Conservation (phyloP, 2,113 vertebrate genomes). For the Actenoides lindsayi region DNA sequence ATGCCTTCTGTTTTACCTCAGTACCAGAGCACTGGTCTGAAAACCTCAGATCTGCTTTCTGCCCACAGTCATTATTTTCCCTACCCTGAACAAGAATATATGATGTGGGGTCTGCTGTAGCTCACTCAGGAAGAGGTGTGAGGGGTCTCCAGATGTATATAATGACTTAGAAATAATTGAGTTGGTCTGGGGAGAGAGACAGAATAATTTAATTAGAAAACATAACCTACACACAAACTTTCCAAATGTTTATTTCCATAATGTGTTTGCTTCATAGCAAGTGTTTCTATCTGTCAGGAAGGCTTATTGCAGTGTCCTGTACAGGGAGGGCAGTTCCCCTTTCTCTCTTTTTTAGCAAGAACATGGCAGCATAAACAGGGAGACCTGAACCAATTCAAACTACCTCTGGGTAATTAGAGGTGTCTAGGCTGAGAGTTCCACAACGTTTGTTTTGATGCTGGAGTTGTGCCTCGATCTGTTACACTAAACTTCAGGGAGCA, state of each 20-base stretch:
- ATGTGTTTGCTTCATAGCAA: not conserved
- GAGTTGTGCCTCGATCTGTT: not conserved
- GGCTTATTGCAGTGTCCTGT: not conserved
- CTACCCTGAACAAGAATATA: not conserved
- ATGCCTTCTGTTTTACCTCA: slow-evolving; percentile 54
- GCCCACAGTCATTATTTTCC: slow-evolving; percentile 28
- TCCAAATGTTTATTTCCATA: not conserved
- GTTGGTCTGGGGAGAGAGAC: not conserved
- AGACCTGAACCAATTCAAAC: not conserved
- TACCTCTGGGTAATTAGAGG: not conserved
- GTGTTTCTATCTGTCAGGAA: slow-evolving; percentile 10
- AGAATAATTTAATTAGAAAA: slow-evolving; percentile 30
- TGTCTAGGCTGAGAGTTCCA: not conserved
- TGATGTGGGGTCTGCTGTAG: not conserved
- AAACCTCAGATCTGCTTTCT: slow-evolving; percentile 39
- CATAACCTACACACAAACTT: slow-evolving; percentile 42
- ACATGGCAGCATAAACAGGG: not conserved
- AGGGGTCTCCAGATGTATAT: slow-evolving; percentile 29
- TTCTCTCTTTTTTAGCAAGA: not conserved
- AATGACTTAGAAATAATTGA: slow-evolving; percentile 39
- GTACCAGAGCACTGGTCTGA: not conserved
- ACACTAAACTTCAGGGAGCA: slow-evolving; percentile 2
- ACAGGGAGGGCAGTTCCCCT: not conserved
- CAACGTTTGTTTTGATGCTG: slow-evolving; percentile 16
- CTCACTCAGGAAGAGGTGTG: slow-evolving; percentile 39